A percentile compares a stretch with the other conserved stretches of the same genome.
phyloP scores from a whole-genome alignment of 2,888 invertebrate genomes.

The Hoplodrina blanda region DNA sequence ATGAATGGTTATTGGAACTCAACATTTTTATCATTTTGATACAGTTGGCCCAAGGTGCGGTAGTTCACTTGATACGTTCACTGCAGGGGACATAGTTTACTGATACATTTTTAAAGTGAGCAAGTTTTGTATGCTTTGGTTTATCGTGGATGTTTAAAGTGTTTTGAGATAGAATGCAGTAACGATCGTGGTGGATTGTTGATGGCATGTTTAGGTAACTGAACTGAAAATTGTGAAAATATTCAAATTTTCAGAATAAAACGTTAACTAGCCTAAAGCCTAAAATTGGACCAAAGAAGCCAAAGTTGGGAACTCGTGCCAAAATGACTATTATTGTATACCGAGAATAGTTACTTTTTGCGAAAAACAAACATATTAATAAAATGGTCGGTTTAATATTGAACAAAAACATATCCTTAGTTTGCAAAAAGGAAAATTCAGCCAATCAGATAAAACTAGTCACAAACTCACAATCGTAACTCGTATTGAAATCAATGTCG shows the following conservation, averaged over 20 bases:
- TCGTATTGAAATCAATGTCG: conserved; percentile 57
- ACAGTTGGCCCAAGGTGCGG: conserved; percentile 85
- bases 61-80: conserved; percentile 61
- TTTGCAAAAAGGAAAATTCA: neutral
- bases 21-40: conserved; percentile 92
- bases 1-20: conserved; percentile 95
- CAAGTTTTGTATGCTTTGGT: conserved; percentile 55
- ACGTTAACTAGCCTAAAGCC: neutral
- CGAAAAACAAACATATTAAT: neutral
- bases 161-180: conserved; percentile 27
- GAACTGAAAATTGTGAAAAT: neutral
- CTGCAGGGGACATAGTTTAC: conserved; percentile 77
- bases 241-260: too few species aligned
- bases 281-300: neutral
- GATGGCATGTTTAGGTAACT: neutral
- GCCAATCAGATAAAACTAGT: conserved; percentile 51
- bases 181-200: neutral
- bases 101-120: conserved; percentile 63
- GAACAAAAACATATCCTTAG: neutral
- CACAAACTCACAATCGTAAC: conserved; percentile 46
- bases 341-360: neutral
- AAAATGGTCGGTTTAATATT: too few species aligned
- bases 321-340: neutral
- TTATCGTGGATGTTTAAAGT: conserved; percentile 51
- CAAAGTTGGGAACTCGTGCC: neutral